phyloP scores from a whole-genome alignment of 1,140 invertebrate genomes.

The Lutraria rhynchaena region DNA sequence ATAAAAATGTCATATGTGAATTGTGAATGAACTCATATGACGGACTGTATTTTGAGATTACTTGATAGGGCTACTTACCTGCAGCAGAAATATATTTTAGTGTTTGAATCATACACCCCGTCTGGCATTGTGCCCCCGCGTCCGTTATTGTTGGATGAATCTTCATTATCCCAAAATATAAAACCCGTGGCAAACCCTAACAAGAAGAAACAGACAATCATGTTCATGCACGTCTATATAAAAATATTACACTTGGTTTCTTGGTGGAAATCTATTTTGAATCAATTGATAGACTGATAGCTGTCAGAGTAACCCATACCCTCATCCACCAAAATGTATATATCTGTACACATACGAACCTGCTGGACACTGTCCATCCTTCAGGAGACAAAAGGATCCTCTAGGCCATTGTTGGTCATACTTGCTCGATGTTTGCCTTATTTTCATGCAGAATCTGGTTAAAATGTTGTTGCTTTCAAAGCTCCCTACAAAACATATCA shows the following conservation, averaged over 20 bases:
- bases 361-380: slow-evolving; percentile 62
- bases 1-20: too few species aligned
- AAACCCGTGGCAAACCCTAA: slow-evolving; percentile 59
- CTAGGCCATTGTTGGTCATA: slow-evolving; percentile 63
- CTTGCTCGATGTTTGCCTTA: not conserved
- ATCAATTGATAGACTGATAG: not conserved
- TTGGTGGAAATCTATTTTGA: not conserved
- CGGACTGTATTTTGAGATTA: too few species aligned
- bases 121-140: slow-evolving; percentile 59
- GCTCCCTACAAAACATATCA: slow-evolving; percentile 1
- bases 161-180: slow-evolving; percentile 62
- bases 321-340: too few species aligned
- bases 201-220: not conserved
- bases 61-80: too few species aligned
- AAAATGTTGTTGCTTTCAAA: slow-evolving; percentile 23
- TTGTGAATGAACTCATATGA: too few species aligned
- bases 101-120: slow-evolving; percentile 58
- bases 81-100: slow-evolving; percentile 66
- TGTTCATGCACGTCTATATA: not conserved
- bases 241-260: not conserved
- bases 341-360: slow-evolving; percentile 30
- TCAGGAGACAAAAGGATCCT: slow-evolving; percentile 64
- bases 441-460: slow-evolving; percentile 63
- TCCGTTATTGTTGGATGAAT: slow-evolving; percentile 36
- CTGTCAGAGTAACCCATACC: not conserved